Conservation (phyloP, 2,888 invertebrate species). For the Machimus atricapillus region DNA sequence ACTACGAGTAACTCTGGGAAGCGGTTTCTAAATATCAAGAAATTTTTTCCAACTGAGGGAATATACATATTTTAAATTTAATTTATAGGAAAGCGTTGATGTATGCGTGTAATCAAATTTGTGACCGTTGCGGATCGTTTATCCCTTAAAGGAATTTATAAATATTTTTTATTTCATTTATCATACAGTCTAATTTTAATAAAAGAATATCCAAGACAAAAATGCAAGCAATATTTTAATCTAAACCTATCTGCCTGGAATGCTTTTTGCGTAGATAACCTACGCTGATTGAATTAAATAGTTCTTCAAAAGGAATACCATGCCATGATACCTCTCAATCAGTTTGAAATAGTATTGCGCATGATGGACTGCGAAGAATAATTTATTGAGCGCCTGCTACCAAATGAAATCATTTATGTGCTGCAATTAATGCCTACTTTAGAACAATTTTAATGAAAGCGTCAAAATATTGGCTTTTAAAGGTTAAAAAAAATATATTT, state of each 20-base stretch:
- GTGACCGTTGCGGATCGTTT: neutral
- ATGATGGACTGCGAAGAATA: neutral
- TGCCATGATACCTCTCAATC: neutral
- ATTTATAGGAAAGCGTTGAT: neutral
- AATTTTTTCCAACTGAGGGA: neutral
- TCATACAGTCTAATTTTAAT: neutral
- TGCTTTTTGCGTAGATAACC: neutral
- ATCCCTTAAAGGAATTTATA: neutral
- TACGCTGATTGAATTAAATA: neutral
- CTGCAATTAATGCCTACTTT: neutral
- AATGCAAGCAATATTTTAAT: neutral
- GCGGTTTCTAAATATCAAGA: neutral
- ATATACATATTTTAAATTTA: neutral
- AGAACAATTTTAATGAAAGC: neutral
- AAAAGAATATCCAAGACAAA: neutral
- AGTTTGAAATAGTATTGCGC: neutral
- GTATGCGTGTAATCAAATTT: neutral
- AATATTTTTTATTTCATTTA: neutral
- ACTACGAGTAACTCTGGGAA: neutral
- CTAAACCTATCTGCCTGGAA: neutral
- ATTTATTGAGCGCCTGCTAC: neutral
- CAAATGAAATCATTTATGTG: neutral
- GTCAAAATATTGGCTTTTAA: neutral
- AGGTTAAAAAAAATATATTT: neutral
- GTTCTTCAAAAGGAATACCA: neutral